A percentile compares a stretch with the other conserved stretches of the same genome.
phyloP scores from a whole-genome alignment of 2,888 invertebrate genomes.

The Ophion ellenae region DNA sequence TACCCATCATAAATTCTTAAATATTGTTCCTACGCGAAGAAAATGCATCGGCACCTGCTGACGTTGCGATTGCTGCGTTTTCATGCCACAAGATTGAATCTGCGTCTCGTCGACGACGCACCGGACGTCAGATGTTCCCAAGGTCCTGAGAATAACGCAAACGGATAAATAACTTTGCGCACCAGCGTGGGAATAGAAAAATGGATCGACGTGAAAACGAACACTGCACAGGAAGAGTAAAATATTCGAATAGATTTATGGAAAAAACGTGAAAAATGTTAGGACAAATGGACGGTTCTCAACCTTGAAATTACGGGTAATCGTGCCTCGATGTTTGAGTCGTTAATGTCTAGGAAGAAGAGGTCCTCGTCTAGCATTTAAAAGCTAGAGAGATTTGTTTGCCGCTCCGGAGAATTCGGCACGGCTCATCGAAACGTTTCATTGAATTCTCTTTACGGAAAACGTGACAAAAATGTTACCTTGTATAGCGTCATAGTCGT shows the following conservation, averaged over 20 bases:
- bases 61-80: not conserved
- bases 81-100: conserved; percentile 23
- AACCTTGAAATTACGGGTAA: conserved; percentile 69
- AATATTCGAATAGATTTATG: not conserved
- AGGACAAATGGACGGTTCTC: conserved; percentile 76
- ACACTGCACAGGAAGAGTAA: not conserved
- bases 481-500: conserved; percentile 29
- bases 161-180: not conserved
- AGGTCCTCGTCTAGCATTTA: conserved; percentile 74
- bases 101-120: not conserved
- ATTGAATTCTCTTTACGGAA: not conserved
- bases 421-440: conserved; percentile 13
- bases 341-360: conserved; percentile 69
- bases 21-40: not conserved
- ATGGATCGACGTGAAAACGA: not conserved
- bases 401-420: conserved; percentile 33
- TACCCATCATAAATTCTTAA: not conserved
- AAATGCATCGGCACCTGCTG: conserved; percentile 7
- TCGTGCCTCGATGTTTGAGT: conserved; percentile 71
- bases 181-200: not conserved
- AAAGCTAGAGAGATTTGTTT: conserved; percentile 62
- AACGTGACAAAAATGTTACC: conserved; percentile 8
- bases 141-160: not conserved
- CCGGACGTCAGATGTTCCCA: not conserved
- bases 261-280: conserved; percentile 56